These are phyloP conservation scores for Thamnophis elegans DNA, from an alignment of 2,797 vertebrate genomes.

Conservation along the genomic window DNA sequence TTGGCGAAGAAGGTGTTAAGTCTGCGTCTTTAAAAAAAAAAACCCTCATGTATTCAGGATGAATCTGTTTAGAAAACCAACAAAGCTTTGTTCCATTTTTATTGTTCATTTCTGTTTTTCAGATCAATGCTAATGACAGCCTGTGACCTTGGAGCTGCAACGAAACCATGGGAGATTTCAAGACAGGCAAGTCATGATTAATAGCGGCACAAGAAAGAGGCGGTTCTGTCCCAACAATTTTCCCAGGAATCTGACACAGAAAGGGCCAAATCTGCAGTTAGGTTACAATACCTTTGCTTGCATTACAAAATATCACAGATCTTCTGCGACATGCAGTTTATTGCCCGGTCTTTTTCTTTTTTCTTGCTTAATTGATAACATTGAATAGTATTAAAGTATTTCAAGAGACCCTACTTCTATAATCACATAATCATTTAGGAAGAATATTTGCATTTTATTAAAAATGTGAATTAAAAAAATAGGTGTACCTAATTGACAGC, in stretches of 20 bases:
- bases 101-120: constrained; percentile 78
- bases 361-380: constrained; percentile 27
- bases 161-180: constrained; percentile 99
- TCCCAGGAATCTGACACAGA: constrained; percentile 70
- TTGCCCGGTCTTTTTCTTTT: constrained; percentile 42
- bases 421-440: constrained; percentile 18
- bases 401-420: constrained; percentile 40
- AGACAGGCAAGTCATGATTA: constrained; percentile 90
- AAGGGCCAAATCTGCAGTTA: constrained; percentile 67
- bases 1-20: constrained; percentile 56
- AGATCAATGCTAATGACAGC: constrained; percentile 99
- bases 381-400: constrained; percentile 44
- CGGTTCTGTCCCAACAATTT: constrained; percentile 61
- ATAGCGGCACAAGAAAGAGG: constrained; percentile 70
- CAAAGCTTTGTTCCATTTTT: constrained; percentile 73
- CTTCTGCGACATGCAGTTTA: constrained; percentile 50
- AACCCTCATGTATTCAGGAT: constrained; percentile 62
- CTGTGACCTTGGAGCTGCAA: constrained; percentile 98
- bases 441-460: constrained; percentile 38
- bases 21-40: constrained; percentile 23
- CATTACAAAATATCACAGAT: constrained; percentile 60
- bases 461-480: constrained; percentile 4
- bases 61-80: constrained; percentile 70
- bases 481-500: constrained; percentile 8
- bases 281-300: constrained; percentile 68